Conservation (phyloP, 1,140 invertebrate genomes). For the Pantala flavescens region DNA sequence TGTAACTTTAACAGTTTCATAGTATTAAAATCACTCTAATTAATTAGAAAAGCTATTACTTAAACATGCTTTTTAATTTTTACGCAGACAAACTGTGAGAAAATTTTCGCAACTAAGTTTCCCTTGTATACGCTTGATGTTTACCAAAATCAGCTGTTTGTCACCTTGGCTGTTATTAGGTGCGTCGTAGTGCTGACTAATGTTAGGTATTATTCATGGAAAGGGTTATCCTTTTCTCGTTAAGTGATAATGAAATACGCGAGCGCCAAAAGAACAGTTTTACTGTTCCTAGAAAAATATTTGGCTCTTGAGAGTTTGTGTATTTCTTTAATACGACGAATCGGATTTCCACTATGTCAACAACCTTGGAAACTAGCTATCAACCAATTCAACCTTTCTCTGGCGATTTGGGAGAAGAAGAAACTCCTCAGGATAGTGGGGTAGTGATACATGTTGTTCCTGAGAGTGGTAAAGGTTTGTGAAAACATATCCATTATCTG, state of each 20-base stretch:
- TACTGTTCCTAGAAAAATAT: not conserved
- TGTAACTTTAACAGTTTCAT: no score
- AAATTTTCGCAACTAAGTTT: no score
- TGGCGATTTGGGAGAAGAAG: conserved; percentile 35
- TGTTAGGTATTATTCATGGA: not conserved
- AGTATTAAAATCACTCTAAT: no score
- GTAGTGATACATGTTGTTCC: conserved; percentile 59
- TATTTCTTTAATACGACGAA: not conserved
- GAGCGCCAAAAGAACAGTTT: not conserved
- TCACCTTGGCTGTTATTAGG: not conserved
- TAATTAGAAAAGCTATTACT: no score
- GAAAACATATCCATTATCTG: conserved; percentile 3
- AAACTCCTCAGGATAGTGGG: conserved; percentile 44
- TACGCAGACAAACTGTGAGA: no score
- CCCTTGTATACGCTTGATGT: not conserved
- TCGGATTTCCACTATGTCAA: conserved; percentile 31
- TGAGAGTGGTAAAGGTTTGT: conserved; percentile 44
- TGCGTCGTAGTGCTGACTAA: conserved; percentile 7
- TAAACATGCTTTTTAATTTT: no score
- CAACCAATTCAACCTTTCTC: conserved; percentile 37
- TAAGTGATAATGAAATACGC: not conserved
- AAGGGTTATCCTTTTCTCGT: not conserved
- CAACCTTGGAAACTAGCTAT: conserved; percentile 42
- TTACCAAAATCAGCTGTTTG: conserved; percentile 9
- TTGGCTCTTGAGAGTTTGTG: not conserved